Conservation (phyloP, 2,888 invertebrate species). For the Colletes collaris region DNA sequence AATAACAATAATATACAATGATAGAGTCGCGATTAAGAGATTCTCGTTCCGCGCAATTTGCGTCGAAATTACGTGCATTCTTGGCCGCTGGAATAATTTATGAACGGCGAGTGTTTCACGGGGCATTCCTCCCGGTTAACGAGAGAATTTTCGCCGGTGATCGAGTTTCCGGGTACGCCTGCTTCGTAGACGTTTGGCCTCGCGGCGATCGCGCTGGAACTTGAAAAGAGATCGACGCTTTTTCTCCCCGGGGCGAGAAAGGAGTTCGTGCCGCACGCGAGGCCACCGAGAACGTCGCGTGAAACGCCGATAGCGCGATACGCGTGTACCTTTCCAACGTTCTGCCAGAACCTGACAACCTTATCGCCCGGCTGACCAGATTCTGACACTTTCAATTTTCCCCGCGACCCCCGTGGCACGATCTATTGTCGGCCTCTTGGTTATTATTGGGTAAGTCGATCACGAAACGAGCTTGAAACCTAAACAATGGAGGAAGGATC, state of each 20-base stretch:
- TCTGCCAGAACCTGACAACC: conserved; percentile 22
- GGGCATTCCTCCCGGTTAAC: conserved; percentile 25
- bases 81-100: background rate
- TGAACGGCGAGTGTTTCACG: background rate
- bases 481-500: too few species aligned
- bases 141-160: conserved; percentile 46
- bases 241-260: conserved; percentile 33
- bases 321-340: background rate
- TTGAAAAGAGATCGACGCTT: conserved; percentile 19
- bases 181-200: conserved; percentile 42
- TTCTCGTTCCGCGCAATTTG: background rate
- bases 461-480: background rate
- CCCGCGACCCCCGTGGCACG: background rate
- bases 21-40: conserved; percentile 10
- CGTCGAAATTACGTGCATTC: background rate
- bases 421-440: background rate
- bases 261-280: conserved; percentile 67
- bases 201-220: conserved; percentile 22
- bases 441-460: too few species aligned
- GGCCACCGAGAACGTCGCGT: conserved; percentile 61
- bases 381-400: conserved; percentile 54
- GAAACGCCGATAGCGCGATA: conserved; percentile 38
- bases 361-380: conserved; percentile 31
- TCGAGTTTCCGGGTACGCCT: conserved; percentile 60
- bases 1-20: too few species aligned